Base-by-base conservation (phyloP, 2,888 invertebrate genomes). In the Trichopoda pennipes region DNA sequence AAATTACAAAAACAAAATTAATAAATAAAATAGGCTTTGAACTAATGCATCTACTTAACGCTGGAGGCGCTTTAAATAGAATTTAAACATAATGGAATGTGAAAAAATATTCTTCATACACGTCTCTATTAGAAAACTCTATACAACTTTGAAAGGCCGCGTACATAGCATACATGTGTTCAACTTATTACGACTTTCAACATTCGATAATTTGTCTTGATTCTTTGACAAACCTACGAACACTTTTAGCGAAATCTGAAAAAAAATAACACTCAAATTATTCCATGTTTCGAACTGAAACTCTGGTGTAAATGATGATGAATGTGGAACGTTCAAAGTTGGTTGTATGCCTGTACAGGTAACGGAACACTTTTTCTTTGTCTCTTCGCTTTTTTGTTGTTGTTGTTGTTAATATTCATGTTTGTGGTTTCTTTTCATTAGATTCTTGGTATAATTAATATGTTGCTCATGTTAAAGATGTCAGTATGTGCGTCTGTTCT, bases 381-480 rank as follows among this genome's bases (percentile, higher is more conserved):
- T 44, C 8, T 47, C 32, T 58, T 19, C 8, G 32, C 32, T 21
- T 21, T 19, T 49, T 49, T 16, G 7, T 21, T 12, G 23, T 42
- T 47, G 17, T 69, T 44, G n/a, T 17, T 51, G 35, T 4, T 0
- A 35, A 0, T 21, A 23, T 51, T 23, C 69, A 61, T 69, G 38
- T 63, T 63, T 55, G 63, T 56, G 47, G 53, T 66, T 73, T 19
- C 51, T 72, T 72, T 72, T 66, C 72, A 72, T 64, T 56, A 60
- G 47, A 73, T 79, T 79, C 78, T 60, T 72, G 66, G 66, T 66
- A 73, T 80, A 80, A 80, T 80, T 80, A 80, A 80, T 80, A 68
- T 74, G 79, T 80, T 80, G 79, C 74, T 80, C 79, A 80, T 56
- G 81, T 56, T 73, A 63, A 55, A 73, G 42, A 49, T 66, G 47